Percentiles rank a stretch among this genome's conserved stretches.
phyloP scores from a whole-genome alignment of 2,797 vertebrate genomes.

The Tokudaia muenninki region DNA sequence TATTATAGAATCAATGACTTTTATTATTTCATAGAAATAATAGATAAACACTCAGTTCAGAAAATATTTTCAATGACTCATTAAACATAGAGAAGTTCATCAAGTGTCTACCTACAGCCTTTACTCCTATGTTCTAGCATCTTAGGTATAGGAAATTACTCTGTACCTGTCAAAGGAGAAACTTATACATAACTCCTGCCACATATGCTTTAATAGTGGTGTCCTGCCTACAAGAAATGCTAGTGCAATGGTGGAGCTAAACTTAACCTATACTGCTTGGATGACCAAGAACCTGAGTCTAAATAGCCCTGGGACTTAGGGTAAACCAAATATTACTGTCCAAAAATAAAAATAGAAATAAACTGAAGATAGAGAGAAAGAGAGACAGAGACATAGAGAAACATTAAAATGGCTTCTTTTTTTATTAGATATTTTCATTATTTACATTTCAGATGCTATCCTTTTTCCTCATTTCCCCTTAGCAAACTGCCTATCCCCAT shows the following conservation, averaged over 20 bases:
- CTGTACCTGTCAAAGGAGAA: not conserved
- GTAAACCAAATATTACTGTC: not conserved
- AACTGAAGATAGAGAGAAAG: not conserved
- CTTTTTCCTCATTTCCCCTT: too few relatives aligned
- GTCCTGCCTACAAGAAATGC: too few relatives aligned
- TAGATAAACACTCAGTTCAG: slow-evolving; percentile 12
- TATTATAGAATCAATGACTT: not conserved
- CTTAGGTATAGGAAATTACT: not conserved
- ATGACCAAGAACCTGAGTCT: not conserved
- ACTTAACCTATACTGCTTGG: too few relatives aligned
- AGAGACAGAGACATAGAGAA: not conserved
- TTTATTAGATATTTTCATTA: too few relatives aligned
- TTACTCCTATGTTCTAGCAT: not conserved
- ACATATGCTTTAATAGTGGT: not conserved
- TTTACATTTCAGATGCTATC: too few relatives aligned
- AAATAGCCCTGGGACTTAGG: not conserved
- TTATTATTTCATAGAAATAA: slow-evolving; percentile 53
- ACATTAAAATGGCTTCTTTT: too few relatives aligned
- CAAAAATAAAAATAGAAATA: not conserved
- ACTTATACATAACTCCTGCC: too few relatives aligned
- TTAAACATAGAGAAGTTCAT: not conserved
- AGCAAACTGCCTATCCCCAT: too few relatives aligned
- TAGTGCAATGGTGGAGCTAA: not conserved
- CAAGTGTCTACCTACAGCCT: too few relatives aligned
- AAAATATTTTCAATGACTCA: not conserved